Conservation (phyloP, 2,113 vertebrate genomes). For the Leptodactylus fuscus region DNA sequence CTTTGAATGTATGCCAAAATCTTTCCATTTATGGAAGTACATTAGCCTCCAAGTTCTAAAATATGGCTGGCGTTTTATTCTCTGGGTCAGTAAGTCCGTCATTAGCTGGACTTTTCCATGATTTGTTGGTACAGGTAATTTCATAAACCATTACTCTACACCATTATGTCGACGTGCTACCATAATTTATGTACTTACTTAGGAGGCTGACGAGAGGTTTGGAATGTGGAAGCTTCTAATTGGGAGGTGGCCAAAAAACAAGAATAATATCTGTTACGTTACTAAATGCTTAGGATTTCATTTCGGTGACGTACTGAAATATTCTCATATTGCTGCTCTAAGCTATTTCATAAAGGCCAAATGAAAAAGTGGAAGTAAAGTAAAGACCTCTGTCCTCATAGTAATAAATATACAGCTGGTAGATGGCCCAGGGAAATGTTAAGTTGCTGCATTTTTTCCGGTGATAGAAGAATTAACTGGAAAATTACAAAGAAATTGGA, state of each 20-base stretch:
- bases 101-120: slow-evolving; percentile 62
- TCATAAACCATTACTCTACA: slow-evolving; percentile 62
- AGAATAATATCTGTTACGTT: slow-evolving; percentile 46
- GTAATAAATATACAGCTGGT: slow-evolving; percentile 31
- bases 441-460: slow-evolving; percentile 14
- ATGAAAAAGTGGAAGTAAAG: slow-evolving; percentile 3
- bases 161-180: slow-evolving; percentile 61
- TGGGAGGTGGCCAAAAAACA: slow-evolving; percentile 36
- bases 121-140: slow-evolving; percentile 67
- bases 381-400: background rate
- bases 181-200: slow-evolving; percentile 63
- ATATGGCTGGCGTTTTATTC: slow-evolving; percentile 32
- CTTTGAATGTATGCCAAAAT: background rate
- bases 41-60: slow-evolving; percentile 59
- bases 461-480: slow-evolving; percentile 10
- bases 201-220: slow-evolving; percentile 54
- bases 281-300: slow-evolving; percentile 39
- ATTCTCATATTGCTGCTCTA: slow-evolving; percentile 40
- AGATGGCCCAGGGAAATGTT: background rate
- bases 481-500: background rate
- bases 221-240: slow-evolving; percentile 57
- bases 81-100: slow-evolving; percentile 59
- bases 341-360: slow-evolving; percentile 46
- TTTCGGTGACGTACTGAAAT: slow-evolving; percentile 12
- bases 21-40: slow-evolving; percentile 57